Evolutionary conservation across 2,797 vertebrate genomes (phyloP).

Genomic region (Moxostoma hubbsi): DNA sequence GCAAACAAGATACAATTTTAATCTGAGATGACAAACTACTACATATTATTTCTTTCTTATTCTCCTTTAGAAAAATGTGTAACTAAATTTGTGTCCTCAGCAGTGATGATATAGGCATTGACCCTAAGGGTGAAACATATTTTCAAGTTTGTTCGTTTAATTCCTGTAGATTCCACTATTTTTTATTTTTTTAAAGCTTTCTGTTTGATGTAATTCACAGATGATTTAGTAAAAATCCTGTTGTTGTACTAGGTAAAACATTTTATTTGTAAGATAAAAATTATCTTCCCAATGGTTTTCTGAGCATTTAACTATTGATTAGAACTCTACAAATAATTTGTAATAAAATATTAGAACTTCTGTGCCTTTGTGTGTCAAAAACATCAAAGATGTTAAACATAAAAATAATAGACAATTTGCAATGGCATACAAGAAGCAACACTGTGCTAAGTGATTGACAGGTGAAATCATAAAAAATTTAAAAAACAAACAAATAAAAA

Average conservation of each 20-base stretch:
- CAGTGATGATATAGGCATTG: not conserved
- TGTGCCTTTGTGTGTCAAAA: too few species aligned
- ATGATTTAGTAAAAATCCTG: not conserved
- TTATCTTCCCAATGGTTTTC: not conserved
- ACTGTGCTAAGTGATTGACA: too few species aligned
- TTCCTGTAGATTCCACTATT: not conserved
- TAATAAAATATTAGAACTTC: not conserved
- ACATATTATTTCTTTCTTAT: slow-evolving; percentile 16
- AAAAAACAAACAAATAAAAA: too few species aligned
- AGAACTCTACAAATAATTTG: not conserved
- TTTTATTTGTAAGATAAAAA: not conserved
- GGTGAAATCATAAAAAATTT: too few species aligned
- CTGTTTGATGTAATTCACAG: not conserved
- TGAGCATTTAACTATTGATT: not conserved
- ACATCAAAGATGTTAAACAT: not conserved
- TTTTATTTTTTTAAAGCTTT: not conserved
- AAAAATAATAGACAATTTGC: not conserved
- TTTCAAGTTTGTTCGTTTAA: not conserved
- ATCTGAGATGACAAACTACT: slow-evolving; percentile 29
- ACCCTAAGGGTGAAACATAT: not conserved
- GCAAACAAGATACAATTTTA: slow-evolving; percentile 62
- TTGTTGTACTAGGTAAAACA: not conserved
- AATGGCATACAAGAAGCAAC: not conserved
- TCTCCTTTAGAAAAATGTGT: not conserved
- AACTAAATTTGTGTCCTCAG: not conserved